Evolutionary conservation across 2,797 vertebrate genomes (phyloP), one percentile per base, ranked within the genome.

Genomic region (Chromobotia macracanthus): DNA sequence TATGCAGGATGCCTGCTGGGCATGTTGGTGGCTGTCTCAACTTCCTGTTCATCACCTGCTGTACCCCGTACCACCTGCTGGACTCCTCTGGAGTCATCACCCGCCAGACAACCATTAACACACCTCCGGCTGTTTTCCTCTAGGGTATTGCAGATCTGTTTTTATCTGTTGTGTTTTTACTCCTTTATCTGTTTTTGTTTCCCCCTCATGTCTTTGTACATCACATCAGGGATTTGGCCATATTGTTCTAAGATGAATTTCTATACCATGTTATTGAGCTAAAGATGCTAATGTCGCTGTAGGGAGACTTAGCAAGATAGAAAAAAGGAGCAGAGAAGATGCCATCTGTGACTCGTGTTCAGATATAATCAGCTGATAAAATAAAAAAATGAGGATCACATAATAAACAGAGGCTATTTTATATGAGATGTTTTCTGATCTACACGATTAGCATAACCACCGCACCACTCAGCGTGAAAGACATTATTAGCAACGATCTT

Each of bases 41-140:
- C 64, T 60, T 69, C 16, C 53, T 18, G 65, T 58, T 53, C 74
- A 28, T 69, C 53, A 68, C 53, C 38, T 60, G 38, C 11, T n/a
- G 51, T 28, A n/a, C 25, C 23, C n/a, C 18, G 23, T 3, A 77
- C 38, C 53, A 69, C 55, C 66, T 51, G 65, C 25, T 2, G n/a
- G 28, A 48, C 66, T 70, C 75, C 53, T 48, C 12, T 15, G 66
- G 53, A 60, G 41, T 77, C 75, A 77, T 77, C 55, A 50, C 25
- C 46, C 50, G 66, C 68, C 66, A 69, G 53, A 77, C 65, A 58
- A 69, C 4, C 41, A 60, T 61, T 70, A 60, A 48, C 55, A 69
- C 41, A 44, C 75, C 66, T 51, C 75, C 50, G 75, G 75, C 55
- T 60, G 25, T 60, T 77, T 77, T 21, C 38, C 41, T 61, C 41